A percentile compares a stretch with the other conserved stretches of the same genome.
phyloP scores from a whole-genome alignment of 2,888 invertebrate species.

The Leucoma salicis region DNA sequence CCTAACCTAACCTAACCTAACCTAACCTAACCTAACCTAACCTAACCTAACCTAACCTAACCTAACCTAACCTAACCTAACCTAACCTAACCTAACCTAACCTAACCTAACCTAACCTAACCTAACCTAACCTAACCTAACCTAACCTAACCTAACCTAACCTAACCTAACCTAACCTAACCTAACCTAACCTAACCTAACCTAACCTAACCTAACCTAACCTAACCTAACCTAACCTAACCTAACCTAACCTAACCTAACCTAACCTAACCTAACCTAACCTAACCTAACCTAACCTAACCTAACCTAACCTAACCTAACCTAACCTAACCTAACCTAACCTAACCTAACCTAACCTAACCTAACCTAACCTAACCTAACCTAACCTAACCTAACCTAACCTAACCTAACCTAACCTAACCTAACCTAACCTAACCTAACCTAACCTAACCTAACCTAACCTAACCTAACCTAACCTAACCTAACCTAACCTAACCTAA shows the following conservation, averaged over 20 bases:
- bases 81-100: constrained; percentile 22
- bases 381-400: constrained; percentile 2
- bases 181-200: constrained; percentile 27
- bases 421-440: constrained; percentile 13
- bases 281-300: constrained; percentile 44
- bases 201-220: constrained; percentile 21
- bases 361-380: constrained; percentile 7
- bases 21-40: constrained; percentile 23
- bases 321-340: constrained; percentile 7
- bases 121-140: constrained; percentile 20
- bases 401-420: constrained; percentile 2
- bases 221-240: constrained; percentile 21
- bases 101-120: constrained; percentile 21
- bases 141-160: constrained; percentile 23
- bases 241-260: constrained; percentile 22
- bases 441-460: constrained; percentile 19
- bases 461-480: constrained; percentile 22
- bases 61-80: constrained; percentile 15
- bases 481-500: constrained; percentile 18
- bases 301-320: constrained; percentile 9
- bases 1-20: constrained; percentile 13
- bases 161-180: constrained; percentile 26
- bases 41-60: constrained; percentile 29
- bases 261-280: constrained; percentile 19
- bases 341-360: constrained; percentile 7